Percentiles rank a stretch among this genome's conserved stretches.
These are phyloP conservation scores for Eunapius fragilis DNA, from an alignment of 37 sponge, comb jelly and placozoan species.

Conservation along the genomic window DNA sequence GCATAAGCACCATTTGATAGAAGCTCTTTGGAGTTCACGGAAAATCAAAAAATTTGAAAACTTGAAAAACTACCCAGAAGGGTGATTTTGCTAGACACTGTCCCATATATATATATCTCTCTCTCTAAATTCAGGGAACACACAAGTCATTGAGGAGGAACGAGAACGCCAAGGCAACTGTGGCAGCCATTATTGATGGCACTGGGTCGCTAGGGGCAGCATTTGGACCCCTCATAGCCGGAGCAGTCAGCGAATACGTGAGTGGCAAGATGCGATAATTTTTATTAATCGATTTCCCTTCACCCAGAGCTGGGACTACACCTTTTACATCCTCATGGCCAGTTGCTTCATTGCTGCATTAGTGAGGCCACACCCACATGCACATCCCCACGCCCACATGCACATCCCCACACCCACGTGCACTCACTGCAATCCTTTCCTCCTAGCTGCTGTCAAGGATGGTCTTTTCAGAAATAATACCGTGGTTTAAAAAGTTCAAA, in stretches of 20 bases:
- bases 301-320: constrained; percentile 59
- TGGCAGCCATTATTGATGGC: constrained; percentile 88
- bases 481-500: not conserved
- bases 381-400: not conserved
- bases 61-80: too few relatives aligned
- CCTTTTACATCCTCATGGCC: constrained; percentile 80
- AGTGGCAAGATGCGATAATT: not conserved
- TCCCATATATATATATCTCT: too few relatives aligned
- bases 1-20: too few relatives aligned
- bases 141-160: constrained; percentile 65
- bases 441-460: not conserved
- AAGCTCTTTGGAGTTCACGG: too few relatives aligned
- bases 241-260: constrained; percentile 6
- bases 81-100: too few relatives aligned
- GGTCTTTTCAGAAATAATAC: not conserved
- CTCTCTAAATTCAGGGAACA: constrained; percentile 57
- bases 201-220: constrained; percentile 84
- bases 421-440: not conserved
- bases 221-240: constrained; percentile 63
- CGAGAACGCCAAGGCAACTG: constrained; percentile 85
- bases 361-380: constrained; percentile 45
- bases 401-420: not conserved
- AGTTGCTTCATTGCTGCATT: constrained; percentile 74
- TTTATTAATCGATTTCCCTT: not conserved
- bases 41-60: too few relatives aligned